A percentile compares a stretch with the other conserved stretches of the same genome.
Evolutionary conservation across 1,140 invertebrate genomes (phyloP).

Genomic region (Drosophila varians): DNA sequence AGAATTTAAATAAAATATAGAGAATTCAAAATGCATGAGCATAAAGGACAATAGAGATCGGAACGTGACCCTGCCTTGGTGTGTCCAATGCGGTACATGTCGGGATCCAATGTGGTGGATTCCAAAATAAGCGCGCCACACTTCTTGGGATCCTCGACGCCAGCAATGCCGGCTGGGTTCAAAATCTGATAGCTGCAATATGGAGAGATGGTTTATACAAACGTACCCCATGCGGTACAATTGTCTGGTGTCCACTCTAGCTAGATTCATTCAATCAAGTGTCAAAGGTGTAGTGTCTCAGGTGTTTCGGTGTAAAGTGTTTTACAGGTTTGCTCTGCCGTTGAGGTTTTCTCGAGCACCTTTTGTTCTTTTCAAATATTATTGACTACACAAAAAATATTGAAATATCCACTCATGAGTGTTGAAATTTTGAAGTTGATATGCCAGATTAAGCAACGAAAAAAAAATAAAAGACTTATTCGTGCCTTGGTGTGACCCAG

Average conservation of each 20-base stretch:
- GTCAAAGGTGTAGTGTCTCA: background rate
- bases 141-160: slow-evolving; percentile 92
- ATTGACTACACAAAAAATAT: slow-evolving; percentile 61
- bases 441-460: slow-evolving; percentile 37
- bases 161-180: slow-evolving; percentile 95
- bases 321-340: slow-evolving; percentile 20
- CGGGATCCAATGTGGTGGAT: slow-evolving; percentile 92
- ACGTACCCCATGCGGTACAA: slow-evolving; percentile 23
- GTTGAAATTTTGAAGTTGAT: slow-evolving; percentile 62
- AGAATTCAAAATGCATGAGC: slow-evolving; percentile 38
- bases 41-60: slow-evolving; percentile 28
- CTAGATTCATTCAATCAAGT: slow-evolving; percentile 13
- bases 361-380: slow-evolving; percentile 30
- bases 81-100: slow-evolving; percentile 97
- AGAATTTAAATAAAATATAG: slow-evolving; percentile 16
- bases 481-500: slow-evolving; percentile 96
- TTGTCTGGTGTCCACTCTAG: slow-evolving; percentile 7
- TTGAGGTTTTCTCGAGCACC: slow-evolving; percentile 61
- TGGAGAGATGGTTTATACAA: slow-evolving; percentile 36
- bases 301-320: slow-evolving; percentile 24
- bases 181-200: slow-evolving; percentile 97
- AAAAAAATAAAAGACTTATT: slow-evolving; percentile 23
- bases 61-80: slow-evolving; percentile 92
- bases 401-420: slow-evolving; percentile 72
- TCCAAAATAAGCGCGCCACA: slow-evolving; percentile 92